These are phyloP conservation scores for Calephelis nemesis DNA, from an alignment of 1,140 invertebrate species.

Conservation along the genomic window DNA sequence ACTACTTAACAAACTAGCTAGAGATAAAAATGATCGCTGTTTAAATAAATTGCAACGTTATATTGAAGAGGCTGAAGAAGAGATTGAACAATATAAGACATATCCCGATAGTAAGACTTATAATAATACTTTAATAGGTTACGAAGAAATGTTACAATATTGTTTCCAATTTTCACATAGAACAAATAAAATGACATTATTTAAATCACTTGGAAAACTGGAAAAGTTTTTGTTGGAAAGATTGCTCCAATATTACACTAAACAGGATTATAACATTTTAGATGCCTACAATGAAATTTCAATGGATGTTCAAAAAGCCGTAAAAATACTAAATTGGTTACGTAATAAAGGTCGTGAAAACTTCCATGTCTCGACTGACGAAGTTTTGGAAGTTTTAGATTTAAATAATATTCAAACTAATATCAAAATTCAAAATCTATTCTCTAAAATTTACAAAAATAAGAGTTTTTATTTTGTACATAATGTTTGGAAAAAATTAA, in stretches of 20 bases:
- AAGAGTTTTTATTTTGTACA: not conserved
- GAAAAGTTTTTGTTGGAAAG: slow-evolving; percentile 7
- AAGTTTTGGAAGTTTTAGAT: slow-evolving; percentile 8
- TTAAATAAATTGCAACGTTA: slow-evolving; percentile 2
- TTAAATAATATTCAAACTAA: not conserved
- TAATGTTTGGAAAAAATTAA: not conserved
- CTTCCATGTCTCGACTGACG: not conserved
- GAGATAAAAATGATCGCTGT: not conserved
- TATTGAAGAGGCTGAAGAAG: slow-evolving; percentile 6
- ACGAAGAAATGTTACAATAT: slow-evolving; percentile 20
- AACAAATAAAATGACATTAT: not conserved
- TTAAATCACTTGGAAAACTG: slow-evolving; percentile 10
- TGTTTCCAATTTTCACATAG: not conserved
- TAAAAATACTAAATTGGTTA: not conserved
- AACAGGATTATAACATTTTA: slow-evolving; percentile 15
- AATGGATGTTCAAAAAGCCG: not conserved
- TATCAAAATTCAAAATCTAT: not conserved
- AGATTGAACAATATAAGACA: not conserved
- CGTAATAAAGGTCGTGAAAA: not conserved
- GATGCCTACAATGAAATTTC: slow-evolving; percentile 14
- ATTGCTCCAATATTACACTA: slow-evolving; percentile 7
- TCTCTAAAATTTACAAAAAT: not conserved
- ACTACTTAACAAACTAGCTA: not conserved
- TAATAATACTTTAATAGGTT: slow-evolving; percentile 16
- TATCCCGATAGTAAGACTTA: slow-evolving; percentile 13